These are phyloP conservation scores for Sitta europaea DNA, from an alignment of 2,113 vertebrate species.

Conservation along the genomic window DNA sequence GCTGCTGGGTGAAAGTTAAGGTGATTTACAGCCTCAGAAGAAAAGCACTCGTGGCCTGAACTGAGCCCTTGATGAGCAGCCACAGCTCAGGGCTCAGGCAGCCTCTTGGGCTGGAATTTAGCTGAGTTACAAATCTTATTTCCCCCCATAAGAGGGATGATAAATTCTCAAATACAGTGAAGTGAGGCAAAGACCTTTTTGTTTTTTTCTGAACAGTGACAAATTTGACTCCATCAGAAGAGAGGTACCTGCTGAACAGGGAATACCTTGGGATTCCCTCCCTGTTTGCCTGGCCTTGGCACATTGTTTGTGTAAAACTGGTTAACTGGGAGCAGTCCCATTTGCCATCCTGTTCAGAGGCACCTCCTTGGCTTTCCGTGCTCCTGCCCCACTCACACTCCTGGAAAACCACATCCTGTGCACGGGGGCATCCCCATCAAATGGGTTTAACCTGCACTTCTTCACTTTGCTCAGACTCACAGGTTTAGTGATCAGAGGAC, in stretches of 20 bases:
- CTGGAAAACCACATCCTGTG: neutral
- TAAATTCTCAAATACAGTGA: neutral
- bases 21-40: neutral
- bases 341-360: too few relatives aligned
- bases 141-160: neutral
- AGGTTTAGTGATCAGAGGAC: neutral
- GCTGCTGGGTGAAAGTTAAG: neutral
- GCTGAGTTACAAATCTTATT: neutral
- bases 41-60: neutral
- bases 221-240: neutral
- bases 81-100: neutral
- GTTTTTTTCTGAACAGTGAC: neutral
- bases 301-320: neutral
- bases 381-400: rapidly evolving
- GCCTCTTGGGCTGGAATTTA: neutral
- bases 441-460: neutral
- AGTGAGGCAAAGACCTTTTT: neutral
- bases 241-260: neutral
- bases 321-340: neutral
- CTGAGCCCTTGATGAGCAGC: neutral
- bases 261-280: neutral
- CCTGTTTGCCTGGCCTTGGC: neutral
- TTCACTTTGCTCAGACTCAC: neutral
- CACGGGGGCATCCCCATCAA: neutral
- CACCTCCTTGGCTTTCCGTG: neutral